Percentiles rank a stretch among this genome's conserved stretches.
phyloP scores from a whole-genome alignment of 2,888 invertebrate species.

The Standfussiana lucernea region DNA sequence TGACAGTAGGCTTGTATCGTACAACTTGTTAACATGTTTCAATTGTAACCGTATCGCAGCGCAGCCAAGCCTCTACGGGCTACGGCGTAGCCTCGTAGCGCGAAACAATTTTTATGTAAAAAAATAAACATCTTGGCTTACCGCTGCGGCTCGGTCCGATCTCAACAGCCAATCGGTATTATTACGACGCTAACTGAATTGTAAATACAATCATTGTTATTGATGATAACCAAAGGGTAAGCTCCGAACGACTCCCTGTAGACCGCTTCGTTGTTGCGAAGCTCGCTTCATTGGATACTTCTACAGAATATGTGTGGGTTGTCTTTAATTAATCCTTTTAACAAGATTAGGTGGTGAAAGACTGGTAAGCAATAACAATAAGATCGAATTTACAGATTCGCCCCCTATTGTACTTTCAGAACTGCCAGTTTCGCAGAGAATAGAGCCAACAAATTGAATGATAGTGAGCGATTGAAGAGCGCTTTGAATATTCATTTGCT shows the following conservation, averaged over 20 bases:
- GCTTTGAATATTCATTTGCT: constrained; percentile 48
- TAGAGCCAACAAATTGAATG: constrained; percentile 50
- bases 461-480: constrained; percentile 42
- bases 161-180: constrained; percentile 6
- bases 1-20: neutral
- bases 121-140: constrained; percentile 26
- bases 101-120: constrained; percentile 18
- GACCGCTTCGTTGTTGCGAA: neutral
- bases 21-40: constrained; percentile 2
- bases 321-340: constrained; percentile 28
- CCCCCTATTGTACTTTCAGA: constrained; percentile 1
- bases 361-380: constrained; percentile 15
- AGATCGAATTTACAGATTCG: constrained; percentile 21
- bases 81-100: constrained; percentile 28
- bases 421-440: constrained; percentile 42
- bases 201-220: constrained; percentile 40
- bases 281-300: constrained; percentile 1
- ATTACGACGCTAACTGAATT: constrained; percentile 28
- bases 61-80: neutral
- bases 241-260: constrained; percentile 19
- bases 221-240: constrained; percentile 25
- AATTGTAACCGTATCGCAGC: constrained; percentile 8
- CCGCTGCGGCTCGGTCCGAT: constrained; percentile 16
- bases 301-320: constrained; percentile 6
- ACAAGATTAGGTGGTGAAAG: constrained; percentile 19